These are phyloP conservation scores for Sycophaga agraensis DNA, from an alignment of 1,140 invertebrate species.

Conservation along the genomic window DNA sequence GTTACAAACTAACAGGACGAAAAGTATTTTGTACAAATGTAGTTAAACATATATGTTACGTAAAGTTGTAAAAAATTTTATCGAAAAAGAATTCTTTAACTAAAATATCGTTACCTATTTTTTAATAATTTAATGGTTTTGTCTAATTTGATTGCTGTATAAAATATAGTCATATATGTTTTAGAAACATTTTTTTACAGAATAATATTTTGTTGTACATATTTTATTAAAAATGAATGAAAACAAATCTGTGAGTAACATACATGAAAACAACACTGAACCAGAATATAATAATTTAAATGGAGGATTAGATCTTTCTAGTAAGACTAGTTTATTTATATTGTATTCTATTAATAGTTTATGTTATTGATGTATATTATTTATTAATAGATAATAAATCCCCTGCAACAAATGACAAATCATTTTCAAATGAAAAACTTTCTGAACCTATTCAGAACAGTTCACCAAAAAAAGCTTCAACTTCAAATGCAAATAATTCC, in stretches of 20 bases:
- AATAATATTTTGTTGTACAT: background rate
- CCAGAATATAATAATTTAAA: conserved; percentile 39
- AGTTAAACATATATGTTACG: background rate
- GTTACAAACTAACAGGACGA: background rate
- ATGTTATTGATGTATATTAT: conserved; percentile 6
- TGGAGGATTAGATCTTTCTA: conserved; percentile 37
- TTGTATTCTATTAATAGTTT: background rate
- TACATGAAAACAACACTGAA: conserved; percentile 36
- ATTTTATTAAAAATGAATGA: conserved; percentile 36
- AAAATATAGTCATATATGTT: background rate
- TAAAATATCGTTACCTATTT: too few relatives aligned
- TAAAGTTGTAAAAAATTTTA: background rate
- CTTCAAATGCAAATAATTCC: conserved; percentile 36
- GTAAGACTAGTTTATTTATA: conserved; percentile 29
- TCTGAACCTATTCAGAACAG: conserved; percentile 38
- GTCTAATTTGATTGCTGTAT: background rate
- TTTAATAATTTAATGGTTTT: too few relatives aligned
- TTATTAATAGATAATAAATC: conserved; percentile 36
- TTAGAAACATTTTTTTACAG: background rate
- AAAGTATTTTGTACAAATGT: conserved; percentile 7
- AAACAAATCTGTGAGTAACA: conserved; percentile 30
- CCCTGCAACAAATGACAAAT: conserved; percentile 32
- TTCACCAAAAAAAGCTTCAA: conserved; percentile 31
- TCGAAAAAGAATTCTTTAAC: background rate
- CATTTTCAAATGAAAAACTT: conserved; percentile 46